Evolutionary conservation across 2,113 vertebrate species (phyloP).

Genomic region (Acanthochromis polyacanthus): DNA sequence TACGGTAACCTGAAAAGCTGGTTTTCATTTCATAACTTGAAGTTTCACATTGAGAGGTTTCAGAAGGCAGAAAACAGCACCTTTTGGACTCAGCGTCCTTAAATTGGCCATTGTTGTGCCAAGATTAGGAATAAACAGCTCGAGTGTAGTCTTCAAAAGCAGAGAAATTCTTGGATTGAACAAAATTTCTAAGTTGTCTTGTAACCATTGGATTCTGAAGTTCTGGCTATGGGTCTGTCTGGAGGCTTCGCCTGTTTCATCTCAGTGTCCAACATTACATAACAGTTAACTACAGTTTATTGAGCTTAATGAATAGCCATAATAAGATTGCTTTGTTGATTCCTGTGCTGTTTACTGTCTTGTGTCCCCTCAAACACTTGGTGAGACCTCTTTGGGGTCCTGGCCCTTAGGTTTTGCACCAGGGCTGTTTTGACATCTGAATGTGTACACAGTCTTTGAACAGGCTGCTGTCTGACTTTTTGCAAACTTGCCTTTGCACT

Average conservation of each 20-base stretch:
- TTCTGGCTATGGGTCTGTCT: not conserved
- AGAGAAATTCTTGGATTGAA: not conserved
- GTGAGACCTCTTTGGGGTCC: not conserved
- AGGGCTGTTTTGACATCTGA: not conserved
- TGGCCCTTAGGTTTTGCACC: not conserved
- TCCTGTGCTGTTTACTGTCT: conserved; percentile 10
- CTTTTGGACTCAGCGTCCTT: no score
- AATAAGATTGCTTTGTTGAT: not conserved
- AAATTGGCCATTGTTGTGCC: no score
- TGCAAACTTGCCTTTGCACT: not conserved
- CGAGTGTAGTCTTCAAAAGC: not conserved
- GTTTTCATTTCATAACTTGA: no score
- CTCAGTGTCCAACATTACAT: not conserved
- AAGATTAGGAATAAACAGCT: no score
- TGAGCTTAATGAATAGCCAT: not conserved
- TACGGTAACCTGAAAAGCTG: no score
- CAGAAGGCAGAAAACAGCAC: no score
- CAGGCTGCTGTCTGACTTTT: not conserved
- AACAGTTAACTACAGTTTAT: not conserved
- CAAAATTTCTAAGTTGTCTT: no score
- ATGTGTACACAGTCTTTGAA: conserved; percentile 1
- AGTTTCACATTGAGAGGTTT: no score
- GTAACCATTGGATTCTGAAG: not conserved
- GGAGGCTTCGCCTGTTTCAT: no score
- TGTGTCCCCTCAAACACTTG: conserved; percentile 2